Percentiles rank a stretch among this genome's conserved stretches.
These are phyloP conservation scores for Cheilosia scutellata DNA, from an alignment of 2,888 invertebrate genomes.

Conservation along the genomic window DNA sequence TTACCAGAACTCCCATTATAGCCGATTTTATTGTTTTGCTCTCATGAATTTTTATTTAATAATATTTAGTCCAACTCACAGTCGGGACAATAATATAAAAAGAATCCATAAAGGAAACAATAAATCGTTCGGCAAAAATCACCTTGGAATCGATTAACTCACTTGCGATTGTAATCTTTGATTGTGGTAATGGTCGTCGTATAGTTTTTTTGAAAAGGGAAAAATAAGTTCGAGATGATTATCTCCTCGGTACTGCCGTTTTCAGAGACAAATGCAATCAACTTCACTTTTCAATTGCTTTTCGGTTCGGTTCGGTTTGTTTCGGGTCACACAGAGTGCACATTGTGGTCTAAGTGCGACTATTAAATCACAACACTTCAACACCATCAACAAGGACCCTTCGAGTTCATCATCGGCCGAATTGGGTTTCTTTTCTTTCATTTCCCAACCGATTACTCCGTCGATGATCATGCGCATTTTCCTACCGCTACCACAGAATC, in stretches of 20 bases:
- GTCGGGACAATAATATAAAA: conserved; percentile 3
- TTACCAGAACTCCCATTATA: not conserved
- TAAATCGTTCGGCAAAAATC: conserved; percentile 65
- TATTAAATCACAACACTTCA: conserved; percentile 65
- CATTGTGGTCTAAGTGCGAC: conserved; percentile 56
- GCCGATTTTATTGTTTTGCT: not conserved
- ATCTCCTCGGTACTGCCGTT: conserved; percentile 52
- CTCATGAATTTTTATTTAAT: conserved; percentile 19
- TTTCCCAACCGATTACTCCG: conserved; percentile 64
- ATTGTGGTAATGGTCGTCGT: conserved; percentile 14
- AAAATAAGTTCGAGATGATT: conserved; percentile 52
- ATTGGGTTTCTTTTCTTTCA: conserved; percentile 51
- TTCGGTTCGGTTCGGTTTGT: conserved; percentile 9
- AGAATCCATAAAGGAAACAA: conserved; percentile 51
- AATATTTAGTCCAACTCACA: not conserved
- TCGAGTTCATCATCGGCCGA: conserved; percentile 51
- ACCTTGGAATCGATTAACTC: conserved; percentile 51
- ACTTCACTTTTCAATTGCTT: conserved; percentile 65
- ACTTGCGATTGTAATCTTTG: conserved; percentile 56
- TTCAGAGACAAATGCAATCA: conserved; percentile 51
- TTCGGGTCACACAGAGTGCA: conserved; percentile 51
- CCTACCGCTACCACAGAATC: conserved; percentile 67
- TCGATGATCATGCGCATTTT: conserved; percentile 63
- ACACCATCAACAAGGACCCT: conserved; percentile 41
- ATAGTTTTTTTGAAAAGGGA: conserved; percentile 25